Percentiles rank a stretch among this genome's conserved stretches.
These are phyloP conservation scores for Sminthurides bifidus DNA, from an alignment of 1,140 invertebrate genomes.

Conservation along the genomic window DNA sequence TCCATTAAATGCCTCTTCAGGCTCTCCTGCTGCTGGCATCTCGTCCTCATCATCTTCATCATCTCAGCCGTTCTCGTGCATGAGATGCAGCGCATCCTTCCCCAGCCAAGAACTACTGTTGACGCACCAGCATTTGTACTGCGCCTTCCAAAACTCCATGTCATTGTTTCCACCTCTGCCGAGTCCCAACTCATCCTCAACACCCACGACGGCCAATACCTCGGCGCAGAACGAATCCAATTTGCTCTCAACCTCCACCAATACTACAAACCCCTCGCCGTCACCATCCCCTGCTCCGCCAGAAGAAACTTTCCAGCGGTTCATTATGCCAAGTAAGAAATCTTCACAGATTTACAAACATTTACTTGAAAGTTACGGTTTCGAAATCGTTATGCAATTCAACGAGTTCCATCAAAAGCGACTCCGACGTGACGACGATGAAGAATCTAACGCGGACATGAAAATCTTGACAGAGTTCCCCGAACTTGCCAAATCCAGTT, in stretches of 20 bases:
- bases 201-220: slow-evolving; percentile 19
- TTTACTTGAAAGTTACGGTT: slow-evolving; percentile 81
- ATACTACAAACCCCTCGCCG: slow-evolving; percentile 12
- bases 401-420: slow-evolving; percentile 75
- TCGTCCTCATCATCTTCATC: slow-evolving; percentile 20
- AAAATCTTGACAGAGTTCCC: slow-evolving; percentile 48
- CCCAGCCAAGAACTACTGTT: slow-evolving; percentile 64
- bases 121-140: slow-evolving; percentile 69
- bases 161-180: slow-evolving; percentile 45
- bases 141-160: slow-evolving; percentile 56
- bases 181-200: slow-evolving; percentile 33
- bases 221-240: background rate
- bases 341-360: slow-evolving; percentile 80
- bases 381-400: slow-evolving; percentile 92
- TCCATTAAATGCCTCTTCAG: slow-evolving; percentile 29
- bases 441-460: slow-evolving; percentile 36
- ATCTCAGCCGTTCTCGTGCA: slow-evolving; percentile 43
- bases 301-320: slow-evolving; percentile 33
- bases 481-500: slow-evolving; percentile 60
- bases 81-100: slow-evolving; percentile 63
- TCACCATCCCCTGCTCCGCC: slow-evolving; percentile 18
- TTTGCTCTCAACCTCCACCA: slow-evolving; percentile 7
- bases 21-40: slow-evolving; percentile 30
- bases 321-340: slow-evolving; percentile 46
- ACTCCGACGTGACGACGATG: slow-evolving; percentile 40